phyloP scores from a whole-genome alignment of 2,797 vertebrate species.

The Prionace glauca region DNA sequence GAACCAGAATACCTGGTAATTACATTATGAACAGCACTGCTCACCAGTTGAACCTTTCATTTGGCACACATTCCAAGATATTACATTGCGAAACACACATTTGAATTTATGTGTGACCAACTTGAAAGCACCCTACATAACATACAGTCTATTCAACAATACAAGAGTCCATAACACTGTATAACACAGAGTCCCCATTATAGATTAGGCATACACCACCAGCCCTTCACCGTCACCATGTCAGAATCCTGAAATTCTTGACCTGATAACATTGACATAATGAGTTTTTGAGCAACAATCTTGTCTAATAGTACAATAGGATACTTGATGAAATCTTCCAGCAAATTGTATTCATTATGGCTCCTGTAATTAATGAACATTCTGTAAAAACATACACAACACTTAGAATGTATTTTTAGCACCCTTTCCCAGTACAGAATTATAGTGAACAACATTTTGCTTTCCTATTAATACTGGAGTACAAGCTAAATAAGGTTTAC shows the following conservation, averaged over 20 bases:
- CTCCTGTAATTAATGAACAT: conserved; percentile 4
- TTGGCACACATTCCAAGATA: not conserved
- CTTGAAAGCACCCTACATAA: not conserved
- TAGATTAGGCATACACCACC: not conserved
- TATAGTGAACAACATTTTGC: not conserved
- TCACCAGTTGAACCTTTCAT: not conserved
- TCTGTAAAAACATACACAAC: not conserved
- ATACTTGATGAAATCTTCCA: not conserved
- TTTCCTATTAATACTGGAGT: not conserved
- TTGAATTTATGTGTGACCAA: not conserved
- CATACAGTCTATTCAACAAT: not conserved
- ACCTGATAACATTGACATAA: not conserved
- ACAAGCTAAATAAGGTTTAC: conserved; percentile 22
- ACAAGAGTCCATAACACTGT: not conserved
- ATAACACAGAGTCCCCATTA: not conserved
- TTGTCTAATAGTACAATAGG: not conserved
- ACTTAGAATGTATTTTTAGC: not conserved
- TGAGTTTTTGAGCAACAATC: not conserved
- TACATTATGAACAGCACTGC: not conserved
- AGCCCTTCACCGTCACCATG: not conserved
- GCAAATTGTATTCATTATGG: not conserved
- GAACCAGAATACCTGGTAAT: not conserved
- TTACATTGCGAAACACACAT: not conserved
- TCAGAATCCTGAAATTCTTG: not conserved
- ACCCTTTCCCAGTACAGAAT: not conserved